These are phyloP conservation scores for Erythrolamprus reginae DNA, from an alignment of 2,113 vertebrate species.

Conservation along the genomic window DNA sequence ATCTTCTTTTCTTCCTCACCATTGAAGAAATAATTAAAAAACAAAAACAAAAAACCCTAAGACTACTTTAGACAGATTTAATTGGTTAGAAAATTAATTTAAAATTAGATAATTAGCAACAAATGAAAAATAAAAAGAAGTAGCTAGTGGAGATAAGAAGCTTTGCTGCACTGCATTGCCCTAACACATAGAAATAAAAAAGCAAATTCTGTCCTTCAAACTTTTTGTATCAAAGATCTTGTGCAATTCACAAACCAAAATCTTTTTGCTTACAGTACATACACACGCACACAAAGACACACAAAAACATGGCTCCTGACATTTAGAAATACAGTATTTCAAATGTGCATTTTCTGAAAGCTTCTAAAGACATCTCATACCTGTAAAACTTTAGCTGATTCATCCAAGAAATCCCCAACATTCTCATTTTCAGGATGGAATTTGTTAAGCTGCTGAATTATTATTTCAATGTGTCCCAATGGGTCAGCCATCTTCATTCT, in stretches of 20 bases:
- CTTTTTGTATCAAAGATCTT: background rate
- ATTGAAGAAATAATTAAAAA: background rate
- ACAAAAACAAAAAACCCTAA: background rate
- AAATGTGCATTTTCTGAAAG: background rate
- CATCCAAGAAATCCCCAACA: constrained; percentile 74
- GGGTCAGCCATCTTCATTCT: constrained; percentile 73
- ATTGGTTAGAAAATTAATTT: background rate
- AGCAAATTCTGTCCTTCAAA: background rate
- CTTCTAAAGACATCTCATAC: constrained; percentile 56
- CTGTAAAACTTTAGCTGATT: constrained; percentile 67
- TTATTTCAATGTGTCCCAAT: constrained; percentile 68
- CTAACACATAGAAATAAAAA: background rate
- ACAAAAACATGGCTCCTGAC: background rate
- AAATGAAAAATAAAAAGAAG: background rate
- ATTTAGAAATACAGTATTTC: background rate
- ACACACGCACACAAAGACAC: no score
- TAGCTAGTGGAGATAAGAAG: background rate
- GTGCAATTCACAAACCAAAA: background rate
- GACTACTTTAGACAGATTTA: background rate
- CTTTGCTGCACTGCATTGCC: background rate
- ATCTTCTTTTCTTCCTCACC: background rate
- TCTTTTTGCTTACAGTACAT: background rate
- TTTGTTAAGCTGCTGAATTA: constrained; percentile 69
- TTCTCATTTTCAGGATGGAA: constrained; percentile 70
- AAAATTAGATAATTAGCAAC: background rate